A percentile compares a stretch with the other conserved stretches of the same genome.
Conservation (phyloP, 1,140 invertebrate genomes). For the Latrodectus geometricus region DNA sequence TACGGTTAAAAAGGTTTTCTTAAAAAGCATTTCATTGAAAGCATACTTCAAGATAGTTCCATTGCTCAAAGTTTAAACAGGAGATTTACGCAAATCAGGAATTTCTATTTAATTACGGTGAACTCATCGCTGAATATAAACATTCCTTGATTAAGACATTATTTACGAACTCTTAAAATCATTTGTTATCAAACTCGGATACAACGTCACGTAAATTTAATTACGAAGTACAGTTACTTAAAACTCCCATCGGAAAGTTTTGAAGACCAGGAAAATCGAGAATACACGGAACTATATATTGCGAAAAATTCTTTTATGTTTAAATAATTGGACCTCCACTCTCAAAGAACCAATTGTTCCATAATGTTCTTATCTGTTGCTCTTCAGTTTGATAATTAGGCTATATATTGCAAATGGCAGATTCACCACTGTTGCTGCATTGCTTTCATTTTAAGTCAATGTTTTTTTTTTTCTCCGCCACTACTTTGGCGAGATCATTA, state of each 20-base stretch:
- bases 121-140: background rate
- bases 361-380: background rate
- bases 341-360: background rate
- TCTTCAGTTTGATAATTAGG: background rate
- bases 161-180: slow-evolving; percentile 39
- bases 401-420: background rate
- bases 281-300: background rate
- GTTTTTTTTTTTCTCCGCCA: background rate
- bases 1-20: background rate
- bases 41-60: background rate
- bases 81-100: background rate
- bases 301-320: background rate
- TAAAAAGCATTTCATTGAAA: background rate
- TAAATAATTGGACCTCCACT: slow-evolving; percentile 23
- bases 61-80: background rate
- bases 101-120: background rate
- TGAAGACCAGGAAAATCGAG: slow-evolving; percentile 2
- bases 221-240: slow-evolving; percentile 4
- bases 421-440: background rate
- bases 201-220: slow-evolving; percentile 28
- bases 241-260: background rate
- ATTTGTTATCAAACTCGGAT: slow-evolving; percentile 9
- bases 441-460: background rate
- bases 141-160: background rate
- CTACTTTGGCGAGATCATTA: background rate